Base-by-base conservation (phyloP, 2,113 vertebrate species). In the Bubo bubo region DNA sequence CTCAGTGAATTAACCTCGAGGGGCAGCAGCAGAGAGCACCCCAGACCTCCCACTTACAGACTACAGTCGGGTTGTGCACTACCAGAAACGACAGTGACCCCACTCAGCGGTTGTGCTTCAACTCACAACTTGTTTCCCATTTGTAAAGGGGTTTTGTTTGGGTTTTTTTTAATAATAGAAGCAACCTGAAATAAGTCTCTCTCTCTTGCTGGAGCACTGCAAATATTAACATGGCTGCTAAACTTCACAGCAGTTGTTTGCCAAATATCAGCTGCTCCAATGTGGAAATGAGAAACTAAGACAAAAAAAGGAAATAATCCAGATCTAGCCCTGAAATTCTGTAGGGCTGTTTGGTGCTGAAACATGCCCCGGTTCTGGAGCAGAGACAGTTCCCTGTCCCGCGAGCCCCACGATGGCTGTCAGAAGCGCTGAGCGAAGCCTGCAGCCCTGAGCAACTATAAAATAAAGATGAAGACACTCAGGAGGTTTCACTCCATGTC, bases 61-160 rank as follows among this genome's bases (percentile, higher is more conserved):
- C 6, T 8, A 21, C 47, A 23, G 24, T 2, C 6, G 0, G 0
- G 41, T 2, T 34, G 12, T 45, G 39, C 43, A 3, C 53, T 15
- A 5, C 43, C 79, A 88, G 58, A 19, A 58, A 3, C 3, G 19
- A 10, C 18, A 72, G 23, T 1, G 0, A 8, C 24, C 23, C 5
- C 27, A 5, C 30, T 16, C 47, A 4, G 13, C 0, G 12, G 10
- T 9, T 35, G 21, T 4, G 37, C 62, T 59, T 24, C 67, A 22
- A 4, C 39, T 55, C 49, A 16, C n/a, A 27, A 2, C 23, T 56
- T 5, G 8, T 13, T 59, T 77, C 37, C 60, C 24, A 7, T 32
- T 49, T 53, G 14, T 23, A n/a, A 75, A 72, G 24, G 21, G 18
- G 8, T 3, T 75, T 62, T 14, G 9, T 27, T 72, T 73, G 27